Percentiles rank a stretch among this genome's conserved stretches.
Conservation (phyloP, 1,140 invertebrate species). For the Drosophila sproati region DNA sequence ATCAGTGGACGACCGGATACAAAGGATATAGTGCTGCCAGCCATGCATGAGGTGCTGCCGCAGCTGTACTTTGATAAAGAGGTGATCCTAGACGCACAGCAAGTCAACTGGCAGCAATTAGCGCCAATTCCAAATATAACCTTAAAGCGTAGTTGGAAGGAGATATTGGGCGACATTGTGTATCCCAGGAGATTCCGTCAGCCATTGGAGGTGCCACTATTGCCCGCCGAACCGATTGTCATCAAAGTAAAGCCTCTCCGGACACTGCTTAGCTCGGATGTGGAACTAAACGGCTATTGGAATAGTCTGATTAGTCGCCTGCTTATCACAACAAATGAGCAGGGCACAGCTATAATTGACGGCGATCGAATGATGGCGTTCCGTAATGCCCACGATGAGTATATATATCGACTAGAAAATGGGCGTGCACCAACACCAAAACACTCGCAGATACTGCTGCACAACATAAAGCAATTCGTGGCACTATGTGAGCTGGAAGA, state of each 20-base stretch:
- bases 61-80: constrained; percentile 85
- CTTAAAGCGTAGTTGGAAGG: constrained; percentile 37
- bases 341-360: constrained; percentile 36
- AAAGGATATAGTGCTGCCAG: constrained; percentile 86
- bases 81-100: constrained; percentile 47
- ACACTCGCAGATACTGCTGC: background rate
- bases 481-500: constrained; percentile 36
- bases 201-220: constrained; percentile 6
- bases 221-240: constrained; percentile 46
- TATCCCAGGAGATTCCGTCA: background rate
- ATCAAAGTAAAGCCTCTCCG: constrained; percentile 27
- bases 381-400: constrained; percentile 29
- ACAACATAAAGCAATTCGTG: constrained; percentile 49
- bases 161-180: constrained; percentile 20
- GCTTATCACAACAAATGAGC: constrained; percentile 24
- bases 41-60: constrained; percentile 87
- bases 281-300: constrained; percentile 57
- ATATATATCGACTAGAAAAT: background rate
- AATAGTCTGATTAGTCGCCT: constrained; percentile 46
- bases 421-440: background rate
- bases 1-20: constrained; percentile 86
- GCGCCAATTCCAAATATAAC: constrained; percentile 18
- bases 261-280: constrained; percentile 42
- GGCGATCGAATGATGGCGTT: constrained; percentile 57
- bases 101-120: constrained; percentile 52